Evolutionary conservation across 1,140 invertebrate species (phyloP), one percentile per base, ranked within the genome.

Genomic region (Halesus radiatus): DNA sequence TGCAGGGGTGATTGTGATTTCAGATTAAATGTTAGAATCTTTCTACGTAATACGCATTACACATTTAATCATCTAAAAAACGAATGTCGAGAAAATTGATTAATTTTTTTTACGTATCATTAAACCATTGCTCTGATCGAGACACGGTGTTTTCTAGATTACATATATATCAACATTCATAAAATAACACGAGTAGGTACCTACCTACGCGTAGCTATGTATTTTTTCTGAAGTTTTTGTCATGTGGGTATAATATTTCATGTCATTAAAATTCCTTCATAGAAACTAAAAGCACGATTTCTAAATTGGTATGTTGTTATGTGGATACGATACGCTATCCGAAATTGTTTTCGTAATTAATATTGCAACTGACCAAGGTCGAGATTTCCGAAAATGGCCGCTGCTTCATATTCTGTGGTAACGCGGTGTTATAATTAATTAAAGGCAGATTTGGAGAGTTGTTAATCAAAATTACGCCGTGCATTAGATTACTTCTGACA

Each of bases 321-420:
- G 50, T 22, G 68, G n/a, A 53, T 72, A 72, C 68, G 16, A 53
- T 18, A 72, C 54, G 22, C 26, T 72, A 52, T 72, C 22, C 23
- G 20, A 72, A 72, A 52, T 26, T 72, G 45, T 72, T 72, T 52
- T 53, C 53, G 45, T 52, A 72, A 72, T 72, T 72, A 72, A 72
- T 72, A 72, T 72, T 52, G 50, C 50, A 72, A 66, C 62, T 52
- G 52, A 13, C 22, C 68, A 72, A 72, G 68, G 68, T 52, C 68
- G 45, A 23, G 68, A 72, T 72, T 20, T 32, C 26, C 68, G 23
- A 72, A 72, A 52, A 53, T 26, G 68, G 68, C 50, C 45, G 22
- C 68, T 15, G 18, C 20, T 15, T 16, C 20, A 53, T 45, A 8
- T 7, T 15, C 10, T 22, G 50, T 53, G 10, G 45, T 53, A 72